These are phyloP conservation scores for Otolemur crassicaudatus DNA, from an alignment of 2,797 vertebrate genomes.

Conservation along the genomic window DNA sequence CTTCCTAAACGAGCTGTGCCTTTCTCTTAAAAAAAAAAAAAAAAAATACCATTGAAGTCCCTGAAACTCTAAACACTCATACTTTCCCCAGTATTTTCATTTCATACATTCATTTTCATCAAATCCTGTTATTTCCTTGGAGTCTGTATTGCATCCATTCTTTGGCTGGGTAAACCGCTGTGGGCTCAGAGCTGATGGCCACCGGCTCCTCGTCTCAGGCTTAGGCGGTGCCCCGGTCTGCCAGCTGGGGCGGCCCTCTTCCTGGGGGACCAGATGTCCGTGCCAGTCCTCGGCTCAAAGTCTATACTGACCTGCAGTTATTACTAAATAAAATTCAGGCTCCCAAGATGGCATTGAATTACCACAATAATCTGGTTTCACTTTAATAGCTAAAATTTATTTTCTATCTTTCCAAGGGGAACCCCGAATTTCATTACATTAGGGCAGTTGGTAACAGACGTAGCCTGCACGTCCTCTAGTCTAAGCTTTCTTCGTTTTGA, in stretches of 20 bases:
- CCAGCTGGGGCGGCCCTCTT: rapidly evolving
- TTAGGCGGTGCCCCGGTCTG: neutral
- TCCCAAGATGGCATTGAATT: neutral
- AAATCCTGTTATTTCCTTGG: neutral
- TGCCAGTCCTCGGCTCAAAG: neutral
- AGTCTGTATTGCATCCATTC: neutral
- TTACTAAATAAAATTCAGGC: neutral
- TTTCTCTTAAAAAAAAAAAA: neutral
- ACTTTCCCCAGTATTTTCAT: neutral
- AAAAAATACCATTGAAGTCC: neutral
- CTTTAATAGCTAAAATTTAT: neutral
- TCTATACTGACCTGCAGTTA: neutral
- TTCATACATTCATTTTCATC: neutral
- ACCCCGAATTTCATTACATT: neutral
- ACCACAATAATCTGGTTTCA: neutral
- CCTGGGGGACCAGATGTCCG: neutral
- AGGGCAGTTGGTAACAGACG: neutral
- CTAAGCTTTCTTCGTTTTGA: neutral
- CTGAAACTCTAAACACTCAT: neutral
- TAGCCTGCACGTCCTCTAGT: neutral
- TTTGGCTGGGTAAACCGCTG: neutral
- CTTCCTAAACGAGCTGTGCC: neutral
- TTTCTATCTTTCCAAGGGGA: conserved; percentile 24
- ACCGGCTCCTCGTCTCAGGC: neutral
- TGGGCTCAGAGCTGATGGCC: neutral